These are phyloP conservation scores for Oriolus oriolus DNA, from an alignment of 2,113 vertebrate species.

Conservation along the genomic window DNA sequence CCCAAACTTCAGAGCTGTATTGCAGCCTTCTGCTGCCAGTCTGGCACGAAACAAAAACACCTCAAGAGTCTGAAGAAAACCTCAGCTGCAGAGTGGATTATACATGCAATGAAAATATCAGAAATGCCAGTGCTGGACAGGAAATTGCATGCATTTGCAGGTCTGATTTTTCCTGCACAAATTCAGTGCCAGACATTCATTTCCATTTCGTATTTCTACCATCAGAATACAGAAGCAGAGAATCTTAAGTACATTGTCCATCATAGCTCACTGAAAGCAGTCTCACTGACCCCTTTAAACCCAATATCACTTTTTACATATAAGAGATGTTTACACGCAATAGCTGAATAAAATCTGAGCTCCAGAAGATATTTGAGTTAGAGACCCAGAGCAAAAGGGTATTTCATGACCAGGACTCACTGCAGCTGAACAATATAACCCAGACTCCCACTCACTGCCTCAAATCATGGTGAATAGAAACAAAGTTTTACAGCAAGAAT, in stretches of 20 bases:
- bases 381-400: not conserved
- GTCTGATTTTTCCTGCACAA: not conserved
- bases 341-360: not conserved
- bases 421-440: not conserved
- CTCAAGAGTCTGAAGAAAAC: not conserved
- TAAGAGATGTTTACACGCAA: not conserved
- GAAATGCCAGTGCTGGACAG: not conserved
- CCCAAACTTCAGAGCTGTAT: not conserved
- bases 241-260: not conserved
- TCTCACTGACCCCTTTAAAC: not conserved
- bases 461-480: not conserved
- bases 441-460: not conserved
- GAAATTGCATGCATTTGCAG: slow-evolving; percentile 26
- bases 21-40: not conserved
- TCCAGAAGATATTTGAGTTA: not conserved
- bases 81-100: not conserved
- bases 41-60: not conserved
- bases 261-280: not conserved
- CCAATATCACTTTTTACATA: not conserved
- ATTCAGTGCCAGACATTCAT: not conserved
- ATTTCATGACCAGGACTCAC: not conserved
- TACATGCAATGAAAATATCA: not conserved
- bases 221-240: slow-evolving; percentile 13
- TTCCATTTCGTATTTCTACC: slow-evolving; percentile 4
- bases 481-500: not conserved